phyloP scores from a whole-genome alignment of 2,797 vertebrate species.

The Phataginus tricuspis region DNA sequence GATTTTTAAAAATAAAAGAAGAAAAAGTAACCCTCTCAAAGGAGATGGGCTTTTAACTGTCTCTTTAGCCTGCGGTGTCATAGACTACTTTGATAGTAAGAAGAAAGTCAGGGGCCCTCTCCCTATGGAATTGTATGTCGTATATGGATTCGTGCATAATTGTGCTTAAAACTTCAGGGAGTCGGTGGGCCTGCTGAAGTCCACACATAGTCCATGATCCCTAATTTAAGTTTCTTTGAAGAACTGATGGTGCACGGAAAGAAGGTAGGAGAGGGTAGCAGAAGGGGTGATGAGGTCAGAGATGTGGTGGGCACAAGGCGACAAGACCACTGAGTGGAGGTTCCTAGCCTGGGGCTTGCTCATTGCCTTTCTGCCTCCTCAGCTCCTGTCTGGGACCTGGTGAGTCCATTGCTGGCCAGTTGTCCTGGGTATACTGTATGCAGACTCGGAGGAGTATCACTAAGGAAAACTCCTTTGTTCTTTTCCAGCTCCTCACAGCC shows the following conservation, averaged over 20 bases:
- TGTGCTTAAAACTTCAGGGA: background rate
- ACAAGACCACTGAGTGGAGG: background rate
- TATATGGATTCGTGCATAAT: background rate
- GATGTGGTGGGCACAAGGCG: too few relatives aligned
- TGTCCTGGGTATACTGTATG: background rate
- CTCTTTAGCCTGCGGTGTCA: background rate
- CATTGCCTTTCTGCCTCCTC: background rate
- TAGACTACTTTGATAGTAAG: background rate
- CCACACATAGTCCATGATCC: background rate
- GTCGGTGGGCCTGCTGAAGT: background rate
- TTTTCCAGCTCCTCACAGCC: slow-evolving; percentile 75
- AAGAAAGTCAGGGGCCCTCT: background rate
- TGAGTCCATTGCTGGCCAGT: background rate
- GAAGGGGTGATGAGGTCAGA: background rate
- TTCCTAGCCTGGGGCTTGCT: background rate
- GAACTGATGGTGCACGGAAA: background rate
- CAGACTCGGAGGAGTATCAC: slow-evolving; percentile 6
- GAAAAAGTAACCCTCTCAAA: background rate
- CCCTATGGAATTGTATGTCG: background rate
- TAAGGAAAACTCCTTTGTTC: slow-evolving; percentile 58
- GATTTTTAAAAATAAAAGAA: background rate
- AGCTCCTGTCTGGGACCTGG: background rate
- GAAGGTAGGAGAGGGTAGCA: background rate
- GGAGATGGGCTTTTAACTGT: background rate
- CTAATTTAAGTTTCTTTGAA: background rate